Base-by-base conservation (phyloP, 2,113 vertebrate species). In the Apaloderma vittatum region DNA sequence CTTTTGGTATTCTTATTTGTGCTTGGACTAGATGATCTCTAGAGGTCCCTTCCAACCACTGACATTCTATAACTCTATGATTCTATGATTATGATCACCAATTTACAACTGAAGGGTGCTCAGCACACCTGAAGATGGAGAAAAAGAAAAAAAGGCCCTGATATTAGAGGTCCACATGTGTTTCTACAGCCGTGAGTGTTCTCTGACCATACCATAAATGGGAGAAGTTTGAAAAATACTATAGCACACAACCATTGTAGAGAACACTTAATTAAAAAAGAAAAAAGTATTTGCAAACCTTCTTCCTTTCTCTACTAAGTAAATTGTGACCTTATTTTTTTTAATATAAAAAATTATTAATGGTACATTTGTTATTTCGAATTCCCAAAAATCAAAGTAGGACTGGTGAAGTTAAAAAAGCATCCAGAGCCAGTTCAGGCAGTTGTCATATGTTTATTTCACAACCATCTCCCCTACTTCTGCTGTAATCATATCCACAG, bases 241-340 rank as follows among this genome's bases (percentile, higher is more conserved):
- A 2, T 55, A 59, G n/a, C 13, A 59, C 3, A 19, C 9, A 2
- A 0, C 15, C 7, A 30, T 22, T 74, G 4, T 27, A 71, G 29
- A 26, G 14, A 86, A 74, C 49, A 43, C 3, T n/a, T 55, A 15
- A 72, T 34, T 14, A 16, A 9, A 57, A 9, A 58, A 32, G 2
- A 22, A 8, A 80, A 80, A 1, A 43, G 1, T 8, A 77, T 52
- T 81, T 0, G 0, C 70, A 61, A 84, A 37, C 1, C 6, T 70
- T 45, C 24, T 49, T 84, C 2, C 30, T 86, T 80, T 90, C 29
- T 90, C 34, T 3, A 6, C 88, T 63, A 75, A 32, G 80, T 74
- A 54, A 68, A 75, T 15, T 36, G 3, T 23, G 26, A 70, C 9
- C 3, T 58, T 66, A 72, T 80, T 6, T 68, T 80, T 88, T 9